Percentiles rank a stretch among this genome's conserved stretches.
phyloP scores from a whole-genome alignment of 2,113 vertebrate genomes.

The Rhineura floridana region DNA sequence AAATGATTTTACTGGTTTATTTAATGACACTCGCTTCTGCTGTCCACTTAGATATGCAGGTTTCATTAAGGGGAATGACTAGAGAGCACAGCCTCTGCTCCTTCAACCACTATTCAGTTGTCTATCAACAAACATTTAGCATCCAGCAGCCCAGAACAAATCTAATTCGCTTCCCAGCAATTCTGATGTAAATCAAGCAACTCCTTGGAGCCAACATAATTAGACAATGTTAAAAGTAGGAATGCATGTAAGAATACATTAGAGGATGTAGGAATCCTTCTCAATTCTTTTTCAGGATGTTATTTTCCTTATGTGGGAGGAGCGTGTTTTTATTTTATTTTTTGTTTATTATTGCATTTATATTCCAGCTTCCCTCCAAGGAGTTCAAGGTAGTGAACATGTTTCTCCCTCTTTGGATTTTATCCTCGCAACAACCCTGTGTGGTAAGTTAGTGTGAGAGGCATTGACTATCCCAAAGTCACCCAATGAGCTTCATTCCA shows the following conservation, averaged over 20 bases:
- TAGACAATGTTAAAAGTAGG: constrained; percentile 19
- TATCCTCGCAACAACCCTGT: no score
- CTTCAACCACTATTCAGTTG: constrained; percentile 56
- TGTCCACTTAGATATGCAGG: constrained; percentile 45
- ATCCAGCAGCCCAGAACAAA: constrained; percentile 8
- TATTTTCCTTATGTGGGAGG: background rate
- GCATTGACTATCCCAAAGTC: no score
- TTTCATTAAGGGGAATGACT: constrained; percentile 51
- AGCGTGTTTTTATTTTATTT: no score
- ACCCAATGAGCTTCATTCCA: no score
- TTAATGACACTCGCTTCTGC: constrained; percentile 49
- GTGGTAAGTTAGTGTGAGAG: no score
- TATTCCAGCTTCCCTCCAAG: no score
- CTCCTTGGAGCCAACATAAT: constrained; percentile 31
- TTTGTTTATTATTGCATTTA: no score
- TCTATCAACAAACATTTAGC: constrained; percentile 39
- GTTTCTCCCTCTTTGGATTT: no score
- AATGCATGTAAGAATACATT: background rate
- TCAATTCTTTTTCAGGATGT: background rate
- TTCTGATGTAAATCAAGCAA: background rate
- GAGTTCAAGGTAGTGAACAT: no score
- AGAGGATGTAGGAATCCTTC: background rate
- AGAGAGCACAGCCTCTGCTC: constrained; percentile 47
- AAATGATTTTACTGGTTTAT: constrained; percentile 52
- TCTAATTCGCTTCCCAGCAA: constrained; percentile 26